Conservation (phyloP, 2,113 vertebrate species). For the Archilochus colubris region DNA sequence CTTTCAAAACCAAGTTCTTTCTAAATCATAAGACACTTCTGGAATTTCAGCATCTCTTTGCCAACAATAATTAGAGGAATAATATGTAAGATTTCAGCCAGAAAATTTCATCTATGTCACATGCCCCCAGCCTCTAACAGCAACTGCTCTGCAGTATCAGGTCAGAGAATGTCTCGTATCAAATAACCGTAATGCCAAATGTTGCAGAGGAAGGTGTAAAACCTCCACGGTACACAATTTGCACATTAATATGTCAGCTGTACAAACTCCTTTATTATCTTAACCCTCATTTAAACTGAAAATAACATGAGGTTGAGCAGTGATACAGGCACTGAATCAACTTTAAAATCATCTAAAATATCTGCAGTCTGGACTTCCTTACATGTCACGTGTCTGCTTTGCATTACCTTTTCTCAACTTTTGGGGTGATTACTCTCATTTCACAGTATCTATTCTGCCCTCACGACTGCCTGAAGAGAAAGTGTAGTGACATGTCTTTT, state of each 20-base stretch:
- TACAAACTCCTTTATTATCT: neutral
- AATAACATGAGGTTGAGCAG: neutral
- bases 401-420: neutral
- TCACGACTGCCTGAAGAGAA: neutral
- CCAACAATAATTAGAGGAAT: constrained; percentile 45
- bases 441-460: neutral
- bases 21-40: constrained; percentile 36
- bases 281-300: neutral
- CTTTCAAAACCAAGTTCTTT: neutral
- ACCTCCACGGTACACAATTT: neutral
- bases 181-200: neutral
- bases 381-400: neutral
- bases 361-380: neutral
- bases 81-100: constrained; percentile 51
- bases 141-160: constrained; percentile 22
- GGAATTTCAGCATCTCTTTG: constrained; percentile 43
- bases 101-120: constrained; percentile 62
- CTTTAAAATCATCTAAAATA: neutral
- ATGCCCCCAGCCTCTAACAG: constrained; percentile 22
- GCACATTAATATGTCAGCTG: neutral
- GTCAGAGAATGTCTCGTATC: constrained; percentile 18
- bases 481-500: neutral
- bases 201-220: constrained; percentile 22
- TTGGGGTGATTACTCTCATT: neutral
- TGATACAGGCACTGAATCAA: neutral